Percentiles rank a stretch among this genome's conserved stretches.
These are phyloP conservation scores for Corythucha ciliata DNA, from an alignment of 2,888 invertebrate genomes.

Conservation along the genomic window DNA sequence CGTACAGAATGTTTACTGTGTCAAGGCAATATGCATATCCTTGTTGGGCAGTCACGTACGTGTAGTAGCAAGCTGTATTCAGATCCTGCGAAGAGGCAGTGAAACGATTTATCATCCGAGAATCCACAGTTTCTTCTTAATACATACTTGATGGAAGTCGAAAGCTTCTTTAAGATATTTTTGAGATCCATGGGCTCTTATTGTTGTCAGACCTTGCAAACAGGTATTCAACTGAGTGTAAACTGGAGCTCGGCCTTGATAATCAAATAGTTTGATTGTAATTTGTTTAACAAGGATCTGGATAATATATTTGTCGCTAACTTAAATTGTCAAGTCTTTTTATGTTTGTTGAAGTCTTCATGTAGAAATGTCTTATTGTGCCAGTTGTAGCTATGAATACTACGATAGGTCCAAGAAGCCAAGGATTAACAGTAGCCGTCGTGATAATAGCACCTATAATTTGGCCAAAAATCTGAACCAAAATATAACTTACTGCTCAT, in stretches of 20 bases:
- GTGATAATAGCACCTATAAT: constrained; percentile 48
- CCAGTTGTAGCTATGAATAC: constrained; percentile 54
- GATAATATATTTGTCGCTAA: constrained; percentile 42
- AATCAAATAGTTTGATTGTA: background rate
- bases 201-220: constrained; percentile 67
- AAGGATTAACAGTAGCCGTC: constrained; percentile 43
- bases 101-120: no score
- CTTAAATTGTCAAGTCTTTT: constrained; percentile 58
- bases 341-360: constrained; percentile 59
- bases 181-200: constrained; percentile 66
- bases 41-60: constrained; percentile 54
- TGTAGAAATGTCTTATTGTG: constrained; percentile 53
- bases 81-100: constrained; percentile 42
- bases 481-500: background rate
- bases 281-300: background rate
- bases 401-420: constrained; percentile 44
- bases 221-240: constrained; percentile 73
- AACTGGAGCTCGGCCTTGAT: constrained; percentile 69
- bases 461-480: constrained; percentile 38
- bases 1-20: constrained; percentile 54
- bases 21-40: constrained; percentile 59
- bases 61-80: constrained; percentile 58
- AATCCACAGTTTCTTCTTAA: no score
- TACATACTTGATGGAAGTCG: constrained; percentile 35
- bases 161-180: constrained; percentile 53